Evolutionary conservation across 2,113 vertebrate species (phyloP), one percentile per base, ranked within the genome.

Genomic region (Eurystomus gularis): DNA sequence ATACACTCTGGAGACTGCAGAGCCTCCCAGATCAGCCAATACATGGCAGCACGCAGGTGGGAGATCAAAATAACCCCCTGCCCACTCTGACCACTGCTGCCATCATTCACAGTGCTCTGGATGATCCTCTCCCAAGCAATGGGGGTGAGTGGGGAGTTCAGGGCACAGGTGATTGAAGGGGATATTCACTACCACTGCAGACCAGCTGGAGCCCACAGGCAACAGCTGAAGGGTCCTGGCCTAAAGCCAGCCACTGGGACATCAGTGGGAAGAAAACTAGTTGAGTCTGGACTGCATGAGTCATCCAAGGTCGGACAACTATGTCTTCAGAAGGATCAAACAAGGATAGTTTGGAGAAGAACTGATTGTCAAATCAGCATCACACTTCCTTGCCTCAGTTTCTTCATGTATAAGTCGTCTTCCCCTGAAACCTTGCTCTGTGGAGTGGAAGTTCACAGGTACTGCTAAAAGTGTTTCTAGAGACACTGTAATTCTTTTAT

Each of bases 161-260:
- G 28, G 46, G 64, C 39, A 28, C 2, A 15, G 68, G 12, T 17
- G 12, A 29, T 3, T 72, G 83, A 77, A 77, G 54, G 40, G 51
- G n/a, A 24, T 15, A 13, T 58, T 71, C 55, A 51, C 10, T n/a
- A 60, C 29, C 1, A 0, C 64, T 57, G 72, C 60, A 94, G 81
- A 82, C 46, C 49, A 89, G 77, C 49, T 61, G 54, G 76, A 93
- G 73, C 90, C 91, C 87, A 55, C 42, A 20, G 21, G 52, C 35
- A 86, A 25, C 82, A 95, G 81, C 81, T 82, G 90, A 89, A 79
- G 80, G 69, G n/a, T 62, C 25, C 64, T 94, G 93, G 69, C 68
- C 78, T 46, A 39, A 84, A 82, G 55, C 62, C 92, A 89, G 69
- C 12, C 73, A 16, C 1, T 5, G 85, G 70, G 61, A 60, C 82